Evolutionary conservation across 2,797 vertebrate genomes (phyloP).

Genomic region (Melanogrammus aeglefinus): DNA sequence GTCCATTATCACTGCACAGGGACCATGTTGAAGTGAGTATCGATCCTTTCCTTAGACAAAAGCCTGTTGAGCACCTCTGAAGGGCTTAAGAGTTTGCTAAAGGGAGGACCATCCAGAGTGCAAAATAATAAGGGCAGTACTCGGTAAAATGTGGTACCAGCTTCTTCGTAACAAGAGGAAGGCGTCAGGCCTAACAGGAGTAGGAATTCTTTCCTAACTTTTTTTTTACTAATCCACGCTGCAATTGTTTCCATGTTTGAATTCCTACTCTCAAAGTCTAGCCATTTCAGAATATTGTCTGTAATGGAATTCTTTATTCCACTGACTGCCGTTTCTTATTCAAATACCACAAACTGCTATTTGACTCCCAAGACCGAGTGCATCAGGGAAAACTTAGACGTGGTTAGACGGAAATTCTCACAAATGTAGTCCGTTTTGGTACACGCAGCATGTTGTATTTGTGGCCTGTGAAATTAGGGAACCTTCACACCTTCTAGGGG

Average conservation of each 20-base stretch:
- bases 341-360: background rate
- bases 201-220: slow-evolving; percentile 28
- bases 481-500: background rate
- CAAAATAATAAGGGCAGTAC: slow-evolving; percentile 58
- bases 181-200: slow-evolving; percentile 46
- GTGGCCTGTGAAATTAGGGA: background rate
- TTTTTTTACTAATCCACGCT: background rate
- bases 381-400: background rate
- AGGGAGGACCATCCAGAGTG: slow-evolving; percentile 36
- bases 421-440: background rate
- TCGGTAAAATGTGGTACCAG: slow-evolving; percentile 39
- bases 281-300: slow-evolving; percentile 13
- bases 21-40: slow-evolving; percentile 64
- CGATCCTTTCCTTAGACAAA: slow-evolving; percentile 59
- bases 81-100: slow-evolving; percentile 50
- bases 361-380: background rate
- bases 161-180: slow-evolving; percentile 52
- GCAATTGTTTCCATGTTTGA: slow-evolving; percentile 31
- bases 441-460: background rate
- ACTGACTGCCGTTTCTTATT: background rate
- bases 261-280: slow-evolving; percentile 37
- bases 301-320: background rate
- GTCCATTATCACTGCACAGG: slow-evolving; percentile 60
- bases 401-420: background rate
- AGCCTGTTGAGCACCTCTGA: slow-evolving; percentile 56